phyloP scores from a whole-genome alignment of 1,140 invertebrate species.

The Atta cephalotes region DNA sequence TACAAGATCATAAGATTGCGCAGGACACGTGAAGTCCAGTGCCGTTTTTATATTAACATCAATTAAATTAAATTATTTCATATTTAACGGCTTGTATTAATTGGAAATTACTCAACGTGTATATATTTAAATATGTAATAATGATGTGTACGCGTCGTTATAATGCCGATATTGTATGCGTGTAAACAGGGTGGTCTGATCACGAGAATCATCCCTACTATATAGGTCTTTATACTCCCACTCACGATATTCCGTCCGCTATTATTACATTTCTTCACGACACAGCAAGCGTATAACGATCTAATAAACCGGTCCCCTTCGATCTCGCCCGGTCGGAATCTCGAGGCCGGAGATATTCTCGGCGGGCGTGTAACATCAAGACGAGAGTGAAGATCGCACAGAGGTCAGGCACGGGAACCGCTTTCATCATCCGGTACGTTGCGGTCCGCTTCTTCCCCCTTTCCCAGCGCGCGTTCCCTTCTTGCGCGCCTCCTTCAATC shows the following conservation, averaged over 20 bases:
- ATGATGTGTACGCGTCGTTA: background rate
- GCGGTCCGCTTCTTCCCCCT: slow-evolving; percentile 60
- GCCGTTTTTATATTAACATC: background rate
- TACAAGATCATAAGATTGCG: background rate
- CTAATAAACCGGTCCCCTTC: slow-evolving; percentile 64
- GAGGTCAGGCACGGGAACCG: slow-evolving; percentile 75
- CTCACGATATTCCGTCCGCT: slow-evolving; percentile 29
- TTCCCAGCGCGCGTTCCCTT: slow-evolving; percentile 24
- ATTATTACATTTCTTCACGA: slow-evolving; percentile 61
- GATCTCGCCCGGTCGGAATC: slow-evolving; percentile 35
- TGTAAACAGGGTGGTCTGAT: background rate
- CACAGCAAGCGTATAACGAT: slow-evolving; percentile 50
- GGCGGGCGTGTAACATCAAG: slow-evolving; percentile 23
- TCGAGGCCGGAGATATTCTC: slow-evolving; percentile 46
- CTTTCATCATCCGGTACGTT: slow-evolving; percentile 73
- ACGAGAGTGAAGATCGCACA: slow-evolving; percentile 79
- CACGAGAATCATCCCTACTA: background rate
- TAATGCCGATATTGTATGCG: background rate
- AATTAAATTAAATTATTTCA: background rate
- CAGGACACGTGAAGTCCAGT: background rate
- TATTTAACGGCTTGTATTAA: background rate
- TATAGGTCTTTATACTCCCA: slow-evolving; percentile 39
- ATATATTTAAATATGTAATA: background rate
- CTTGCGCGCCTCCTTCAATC: slow-evolving; percentile 32
- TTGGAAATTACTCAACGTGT: background rate